Conservation (phyloP, 2,888 invertebrate genomes). For the Eupithecia centaureata region DNA sequence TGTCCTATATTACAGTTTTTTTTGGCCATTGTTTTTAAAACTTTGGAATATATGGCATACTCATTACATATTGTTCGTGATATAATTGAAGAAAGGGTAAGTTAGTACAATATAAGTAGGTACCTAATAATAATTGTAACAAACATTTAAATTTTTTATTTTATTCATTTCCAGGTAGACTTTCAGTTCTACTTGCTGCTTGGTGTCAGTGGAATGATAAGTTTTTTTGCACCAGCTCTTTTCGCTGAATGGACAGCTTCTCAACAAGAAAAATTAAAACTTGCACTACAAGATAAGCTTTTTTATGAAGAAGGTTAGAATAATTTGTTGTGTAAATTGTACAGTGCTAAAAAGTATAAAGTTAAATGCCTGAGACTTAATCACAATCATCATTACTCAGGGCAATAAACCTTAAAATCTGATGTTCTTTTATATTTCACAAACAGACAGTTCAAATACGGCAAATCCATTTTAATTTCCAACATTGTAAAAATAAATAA, state of each 20-base stretch:
- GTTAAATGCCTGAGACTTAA: neutral
- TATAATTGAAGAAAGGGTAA: neutral
- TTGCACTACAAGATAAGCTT: neutral
- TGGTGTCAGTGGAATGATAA: neutral
- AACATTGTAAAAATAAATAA: no score
- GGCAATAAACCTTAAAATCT: no score
- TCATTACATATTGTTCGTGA: neutral
- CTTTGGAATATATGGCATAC: neutral
- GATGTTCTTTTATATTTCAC: no score
- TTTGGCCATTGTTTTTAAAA: conserved; percentile 1
- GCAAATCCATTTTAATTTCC: no score
- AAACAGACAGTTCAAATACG: no score
- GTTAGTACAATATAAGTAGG: no score
- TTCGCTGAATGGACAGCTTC: conserved; percentile 1
- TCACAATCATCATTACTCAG: no score
- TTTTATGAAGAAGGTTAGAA: conserved; percentile 1
- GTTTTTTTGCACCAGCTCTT: conserved; percentile 1
- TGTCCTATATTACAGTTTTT: neutral
- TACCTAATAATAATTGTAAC: no score
- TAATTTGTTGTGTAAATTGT: neutral
- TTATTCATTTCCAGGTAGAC: neutral
- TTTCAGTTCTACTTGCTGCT: neutral
- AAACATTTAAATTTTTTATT: neutral
- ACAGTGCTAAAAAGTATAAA: neutral
- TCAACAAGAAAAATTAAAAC: neutral